A percentile compares a stretch with the other conserved stretches of the same genome.
Evolutionary conservation across 2,113 vertebrate species (phyloP).

Genomic region (Callopanchax toddi): DNA sequence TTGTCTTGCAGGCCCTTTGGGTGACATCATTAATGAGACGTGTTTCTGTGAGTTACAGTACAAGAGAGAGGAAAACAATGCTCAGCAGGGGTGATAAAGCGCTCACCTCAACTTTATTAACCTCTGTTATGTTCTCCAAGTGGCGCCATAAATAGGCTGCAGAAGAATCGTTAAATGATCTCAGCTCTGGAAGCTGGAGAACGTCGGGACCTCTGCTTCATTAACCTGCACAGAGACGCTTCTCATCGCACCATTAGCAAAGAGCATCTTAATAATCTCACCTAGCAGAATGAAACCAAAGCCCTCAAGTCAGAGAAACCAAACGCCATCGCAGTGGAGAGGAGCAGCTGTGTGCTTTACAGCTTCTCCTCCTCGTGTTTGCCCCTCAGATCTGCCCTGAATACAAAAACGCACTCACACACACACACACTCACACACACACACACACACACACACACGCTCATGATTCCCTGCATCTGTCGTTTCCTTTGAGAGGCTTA

Average conservation of each 20-base stretch:
- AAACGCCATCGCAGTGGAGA: conserved; percentile 10
- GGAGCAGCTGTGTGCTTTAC: conserved; percentile 2
- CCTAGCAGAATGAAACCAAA: conserved; percentile 15
- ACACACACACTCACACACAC: no score
- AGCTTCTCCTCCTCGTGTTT: conserved; percentile 27
- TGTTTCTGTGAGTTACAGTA: conserved; percentile 34
- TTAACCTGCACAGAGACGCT: conserved; percentile 53
- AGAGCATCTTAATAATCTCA: conserved; percentile 16
- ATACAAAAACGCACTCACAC: conserved; percentile 22
- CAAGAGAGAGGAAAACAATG: conserved; percentile 30
- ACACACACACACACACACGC: no score
- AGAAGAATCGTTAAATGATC: conserved; percentile 54
- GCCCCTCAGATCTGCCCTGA: conserved; percentile 31
- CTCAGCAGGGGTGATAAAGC: conserved; percentile 62
- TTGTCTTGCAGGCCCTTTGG: conserved; percentile 31
- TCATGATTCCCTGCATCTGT: conserved; percentile 14
- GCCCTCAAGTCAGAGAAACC: conserved; percentile 16
- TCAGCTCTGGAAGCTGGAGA: conserved; percentile 24
- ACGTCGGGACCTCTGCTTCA: conserved; percentile 46
- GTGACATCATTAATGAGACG: conserved; percentile 61
- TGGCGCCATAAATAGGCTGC: conserved; percentile 52
- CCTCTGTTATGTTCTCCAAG: conserved; percentile 64
- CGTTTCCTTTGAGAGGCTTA: conserved; percentile 44
- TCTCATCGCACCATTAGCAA: conserved; percentile 26
- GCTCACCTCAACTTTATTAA: conserved; percentile 71